Percentiles rank a stretch among this genome's conserved stretches.
phyloP scores from a whole-genome alignment of 2,797 vertebrate species.

The Agapornis canus region DNA sequence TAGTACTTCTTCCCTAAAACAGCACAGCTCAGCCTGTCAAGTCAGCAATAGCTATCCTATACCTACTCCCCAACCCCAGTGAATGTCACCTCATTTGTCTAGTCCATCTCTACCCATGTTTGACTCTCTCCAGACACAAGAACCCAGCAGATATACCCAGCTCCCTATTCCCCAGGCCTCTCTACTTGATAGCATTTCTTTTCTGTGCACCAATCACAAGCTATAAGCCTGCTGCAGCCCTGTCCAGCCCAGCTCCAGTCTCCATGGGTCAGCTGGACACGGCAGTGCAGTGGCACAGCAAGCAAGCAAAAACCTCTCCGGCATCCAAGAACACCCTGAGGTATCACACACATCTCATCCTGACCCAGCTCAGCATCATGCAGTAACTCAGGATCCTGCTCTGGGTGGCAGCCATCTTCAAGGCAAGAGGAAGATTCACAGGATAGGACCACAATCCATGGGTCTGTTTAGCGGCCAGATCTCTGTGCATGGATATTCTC shows the following conservation, averaged over 20 bases:
- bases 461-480: neutral
- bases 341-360: neutral
- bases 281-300: neutral
- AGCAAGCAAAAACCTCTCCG: neutral
- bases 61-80: neutral
- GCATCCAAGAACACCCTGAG: neutral
- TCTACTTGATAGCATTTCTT: neutral
- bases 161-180: neutral
- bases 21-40: neutral
- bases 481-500: neutral
- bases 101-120: neutral
- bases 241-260: neutral
- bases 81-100: neutral
- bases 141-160: fast-evolving
- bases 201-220: neutral
- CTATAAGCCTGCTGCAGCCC: neutral
- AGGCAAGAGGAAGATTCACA: neutral
- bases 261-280: fast-evolving
- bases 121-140: neutral
- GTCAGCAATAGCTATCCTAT: neutral
- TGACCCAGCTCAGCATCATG: neutral
- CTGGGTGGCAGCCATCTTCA: neutral
- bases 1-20: neutral
- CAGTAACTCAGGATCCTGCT: neutral
- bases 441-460: fast-evolving